phyloP scores from a whole-genome alignment of 2,888 invertebrate genomes.

The Pseudolycoriella hygida region DNA sequence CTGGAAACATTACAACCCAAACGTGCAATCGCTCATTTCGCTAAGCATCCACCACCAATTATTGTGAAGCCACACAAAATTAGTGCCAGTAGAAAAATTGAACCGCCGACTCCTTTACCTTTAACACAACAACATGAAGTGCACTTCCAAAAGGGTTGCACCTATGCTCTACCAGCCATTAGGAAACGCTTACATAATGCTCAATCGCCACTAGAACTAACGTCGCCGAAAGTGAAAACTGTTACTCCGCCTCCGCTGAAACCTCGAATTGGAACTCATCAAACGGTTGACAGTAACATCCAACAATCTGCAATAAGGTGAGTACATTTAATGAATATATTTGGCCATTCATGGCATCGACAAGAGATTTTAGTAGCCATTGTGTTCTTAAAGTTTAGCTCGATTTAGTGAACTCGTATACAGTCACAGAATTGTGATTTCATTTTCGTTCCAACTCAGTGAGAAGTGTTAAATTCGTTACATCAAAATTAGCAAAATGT shows the following conservation, averaged over 20 bases:
- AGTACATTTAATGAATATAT: constrained; percentile 9
- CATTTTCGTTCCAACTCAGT: no score
- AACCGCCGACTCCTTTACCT: constrained; percentile 9
- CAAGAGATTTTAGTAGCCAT: no score
- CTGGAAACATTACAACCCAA: constrained; percentile 13
- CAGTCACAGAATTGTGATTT: no score
- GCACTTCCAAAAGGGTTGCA: constrained; percentile 6
- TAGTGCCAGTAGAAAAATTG: constrained; percentile 18
- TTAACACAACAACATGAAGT: constrained; percentile 1
- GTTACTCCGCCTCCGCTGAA: constrained; percentile 20
- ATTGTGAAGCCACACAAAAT: constrained; percentile 16
- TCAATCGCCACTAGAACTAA: constrained; percentile 4
- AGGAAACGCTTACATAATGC: constrained; percentile 24
- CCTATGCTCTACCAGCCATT: constrained; percentile 13
- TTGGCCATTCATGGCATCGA: no score
- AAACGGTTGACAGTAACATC: constrained; percentile 11
- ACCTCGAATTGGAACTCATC: constrained; percentile 20
- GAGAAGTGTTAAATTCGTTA: no score
- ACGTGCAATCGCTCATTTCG: constrained; percentile 17
- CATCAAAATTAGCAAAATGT: no score
- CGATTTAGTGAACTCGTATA: no score
- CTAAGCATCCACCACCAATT: constrained; percentile 13
- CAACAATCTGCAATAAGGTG: constrained; percentile 17
- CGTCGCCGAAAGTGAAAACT: background rate
- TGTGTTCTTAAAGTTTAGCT: no score